phyloP scores from a whole-genome alignment of 1,140 invertebrate genomes.

The Phortica variegata region DNA sequence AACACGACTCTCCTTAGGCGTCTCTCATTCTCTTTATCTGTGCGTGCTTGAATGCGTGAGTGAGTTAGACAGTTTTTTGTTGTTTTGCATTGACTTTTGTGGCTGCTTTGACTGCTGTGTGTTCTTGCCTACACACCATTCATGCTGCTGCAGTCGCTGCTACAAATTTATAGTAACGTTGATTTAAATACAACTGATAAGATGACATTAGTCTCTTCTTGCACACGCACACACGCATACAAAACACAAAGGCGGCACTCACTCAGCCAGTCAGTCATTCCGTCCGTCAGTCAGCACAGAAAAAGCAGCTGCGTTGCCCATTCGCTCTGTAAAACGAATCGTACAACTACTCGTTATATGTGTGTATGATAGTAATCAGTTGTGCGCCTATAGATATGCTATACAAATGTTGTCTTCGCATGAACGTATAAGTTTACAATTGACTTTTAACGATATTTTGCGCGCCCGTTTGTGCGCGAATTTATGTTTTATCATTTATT shows the following conservation, averaged over 20 bases:
- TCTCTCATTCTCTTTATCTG: not conserved
- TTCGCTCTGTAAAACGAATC: too few species aligned
- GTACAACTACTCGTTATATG: too few species aligned
- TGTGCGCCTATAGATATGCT: too few species aligned
- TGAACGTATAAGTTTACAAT: conserved; percentile 51
- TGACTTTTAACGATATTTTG: conserved; percentile 46
- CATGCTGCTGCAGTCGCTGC: not conserved
- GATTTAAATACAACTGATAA: conserved; percentile 54
- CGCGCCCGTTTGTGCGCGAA: conserved; percentile 24
- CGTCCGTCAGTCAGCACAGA: conserved; percentile 14
- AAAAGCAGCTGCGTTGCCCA: too few species aligned
- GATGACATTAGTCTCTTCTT: conserved; percentile 28
- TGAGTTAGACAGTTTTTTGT: conserved; percentile 1
- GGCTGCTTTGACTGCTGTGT: conserved; percentile 37
- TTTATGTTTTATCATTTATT: conserved; percentile 56
- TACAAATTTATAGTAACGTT: conserved; percentile 31
- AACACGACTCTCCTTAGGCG: too few species aligned
- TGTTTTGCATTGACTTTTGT: conserved; percentile 40
- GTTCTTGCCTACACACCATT: not conserved
- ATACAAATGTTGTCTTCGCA: not conserved
- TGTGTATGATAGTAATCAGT: too few species aligned
- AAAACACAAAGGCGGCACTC: too few species aligned
- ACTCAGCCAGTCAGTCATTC: too few species aligned
- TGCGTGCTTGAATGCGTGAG: conserved; percentile 6
- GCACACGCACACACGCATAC: too few species aligned